Percentiles rank a stretch among this genome's conserved stretches.
These are phyloP conservation scores for Cryptomyrus ogoouensis DNA, from an alignment of 2,113 vertebrate species.

Conservation along the genomic window DNA sequence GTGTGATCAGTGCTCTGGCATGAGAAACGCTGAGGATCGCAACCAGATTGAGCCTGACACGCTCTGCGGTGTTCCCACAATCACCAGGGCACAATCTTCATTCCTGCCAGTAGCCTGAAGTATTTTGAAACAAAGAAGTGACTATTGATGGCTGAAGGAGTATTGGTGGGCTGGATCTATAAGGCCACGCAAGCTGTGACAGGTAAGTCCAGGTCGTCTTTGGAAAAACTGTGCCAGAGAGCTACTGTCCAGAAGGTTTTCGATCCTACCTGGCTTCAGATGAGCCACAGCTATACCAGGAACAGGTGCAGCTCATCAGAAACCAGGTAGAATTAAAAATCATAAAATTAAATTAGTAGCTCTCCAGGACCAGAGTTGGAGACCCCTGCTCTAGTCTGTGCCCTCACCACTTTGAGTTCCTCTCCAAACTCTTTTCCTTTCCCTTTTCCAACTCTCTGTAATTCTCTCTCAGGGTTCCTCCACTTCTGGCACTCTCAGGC, in stretches of 20 bases:
- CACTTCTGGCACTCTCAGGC: slow-evolving; percentile 64
- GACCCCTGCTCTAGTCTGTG: not conserved
- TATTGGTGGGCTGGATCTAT: not conserved
- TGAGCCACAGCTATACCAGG: too few relatives aligned
- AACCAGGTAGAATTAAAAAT: too few relatives aligned
- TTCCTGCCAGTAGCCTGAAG: not conserved
- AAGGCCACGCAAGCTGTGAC: not conserved
- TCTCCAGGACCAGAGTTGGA: too few relatives aligned
- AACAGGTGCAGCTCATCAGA: too few relatives aligned
- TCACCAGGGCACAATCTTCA: not conserved
- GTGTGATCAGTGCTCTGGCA: not conserved
- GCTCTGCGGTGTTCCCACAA: not conserved
- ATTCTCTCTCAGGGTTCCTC: slow-evolving; percentile 25
- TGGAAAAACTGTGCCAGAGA: not conserved
- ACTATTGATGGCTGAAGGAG: not conserved
- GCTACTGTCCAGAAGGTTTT: too few relatives aligned
- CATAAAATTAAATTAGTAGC: too few relatives aligned
- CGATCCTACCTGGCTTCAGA: too few relatives aligned
- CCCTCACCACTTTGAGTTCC: not conserved
- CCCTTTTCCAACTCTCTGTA: not conserved
- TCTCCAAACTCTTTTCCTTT: not conserved
- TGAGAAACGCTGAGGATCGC: not conserved
- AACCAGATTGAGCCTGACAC: not conserved
- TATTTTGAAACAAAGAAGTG: not conserved
- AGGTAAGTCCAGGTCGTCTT: not conserved